These are phyloP conservation scores for Pollenia griseotomentosa DNA, from an alignment of 2,888 invertebrate genomes.

Conservation along the genomic window DNA sequence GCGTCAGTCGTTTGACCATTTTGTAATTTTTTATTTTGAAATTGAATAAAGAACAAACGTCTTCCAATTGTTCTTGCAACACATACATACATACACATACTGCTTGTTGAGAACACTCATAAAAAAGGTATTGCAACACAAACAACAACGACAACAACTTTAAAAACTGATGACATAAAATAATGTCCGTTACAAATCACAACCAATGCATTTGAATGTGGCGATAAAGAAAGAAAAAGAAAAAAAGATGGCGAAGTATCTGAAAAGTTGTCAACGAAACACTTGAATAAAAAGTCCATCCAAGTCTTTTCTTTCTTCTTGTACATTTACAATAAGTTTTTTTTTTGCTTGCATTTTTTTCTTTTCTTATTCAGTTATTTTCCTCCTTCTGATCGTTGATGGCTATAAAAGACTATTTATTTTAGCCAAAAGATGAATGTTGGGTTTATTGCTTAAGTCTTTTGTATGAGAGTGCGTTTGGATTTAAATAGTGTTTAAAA, in stretches of 20 bases:
- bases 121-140: not conserved
- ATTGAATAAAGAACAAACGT: slow-evolving; percentile 4
- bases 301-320: slow-evolving; percentile 51
- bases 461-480: slow-evolving; percentile 17
- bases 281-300: slow-evolving; percentile 17
- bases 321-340: slow-evolving; percentile 8
- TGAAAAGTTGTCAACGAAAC: slow-evolving; percentile 51
- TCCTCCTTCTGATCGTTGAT: slow-evolving; percentile 42
- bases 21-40: slow-evolving; percentile 18
- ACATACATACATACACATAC: not conserved
- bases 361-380: slow-evolving; percentile 16
- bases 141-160: slow-evolving; percentile 9
- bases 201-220: slow-evolving; percentile 37
- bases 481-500: slow-evolving; percentile 53
- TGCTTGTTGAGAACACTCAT: not conserved
- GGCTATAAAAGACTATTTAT: slow-evolving; percentile 53
- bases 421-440: slow-evolving; percentile 62
- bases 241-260: slow-evolving; percentile 62
- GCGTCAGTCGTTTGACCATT: slow-evolving; percentile 39
- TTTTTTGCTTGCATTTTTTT: slow-evolving; percentile 31
- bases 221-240: not conserved
- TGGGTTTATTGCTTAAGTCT: slow-evolving; percentile 58
- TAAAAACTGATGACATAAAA: slow-evolving; percentile 48
- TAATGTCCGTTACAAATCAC: slow-evolving; percentile 70
- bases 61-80: slow-evolving; percentile 32